Percentiles rank a stretch among this genome's conserved stretches.
Conservation (phyloP, 2,797 vertebrate species). For the Intellagama lesueurii region DNA sequence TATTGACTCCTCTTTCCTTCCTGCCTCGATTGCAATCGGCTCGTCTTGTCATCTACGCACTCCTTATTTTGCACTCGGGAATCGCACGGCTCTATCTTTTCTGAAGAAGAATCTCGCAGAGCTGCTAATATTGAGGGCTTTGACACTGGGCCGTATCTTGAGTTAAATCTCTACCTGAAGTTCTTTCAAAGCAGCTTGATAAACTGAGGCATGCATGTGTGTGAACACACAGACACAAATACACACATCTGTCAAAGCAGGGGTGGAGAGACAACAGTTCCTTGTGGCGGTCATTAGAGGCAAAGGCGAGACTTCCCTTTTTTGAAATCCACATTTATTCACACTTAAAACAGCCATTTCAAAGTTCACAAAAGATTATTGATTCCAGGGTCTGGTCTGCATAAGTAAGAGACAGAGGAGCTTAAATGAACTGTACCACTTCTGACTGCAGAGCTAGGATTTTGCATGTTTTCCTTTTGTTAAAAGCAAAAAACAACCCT, state of each 20-base stretch:
- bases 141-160: conserved; percentile 40
- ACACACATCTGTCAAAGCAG: conserved; percentile 30
- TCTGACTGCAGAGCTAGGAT: too few species aligned
- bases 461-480: background rate
- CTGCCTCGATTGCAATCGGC: conserved; percentile 66
- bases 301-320: background rate
- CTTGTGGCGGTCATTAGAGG: conserved; percentile 55
- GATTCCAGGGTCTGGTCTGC: background rate
- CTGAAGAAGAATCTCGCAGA: conserved; percentile 51
- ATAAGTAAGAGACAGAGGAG: background rate
- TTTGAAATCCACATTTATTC: background rate
- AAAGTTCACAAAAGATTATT: background rate
- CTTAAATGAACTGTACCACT: background rate
- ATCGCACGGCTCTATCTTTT: conserved; percentile 70
- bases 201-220: conserved; percentile 51
- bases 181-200: conserved; percentile 44
- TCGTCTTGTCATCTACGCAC: conserved; percentile 59
- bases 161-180: conserved; percentile 49
- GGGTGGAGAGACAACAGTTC: conserved; percentile 22
- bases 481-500: background rate
- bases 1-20: conserved; percentile 70
- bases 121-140: conserved; percentile 60
- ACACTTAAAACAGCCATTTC: background rate
- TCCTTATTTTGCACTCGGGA: conserved; percentile 60
- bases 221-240: background rate